Evolutionary conservation across 1,140 invertebrate genomes (phyloP).

Genomic region (Drosophila rufa): DNA sequence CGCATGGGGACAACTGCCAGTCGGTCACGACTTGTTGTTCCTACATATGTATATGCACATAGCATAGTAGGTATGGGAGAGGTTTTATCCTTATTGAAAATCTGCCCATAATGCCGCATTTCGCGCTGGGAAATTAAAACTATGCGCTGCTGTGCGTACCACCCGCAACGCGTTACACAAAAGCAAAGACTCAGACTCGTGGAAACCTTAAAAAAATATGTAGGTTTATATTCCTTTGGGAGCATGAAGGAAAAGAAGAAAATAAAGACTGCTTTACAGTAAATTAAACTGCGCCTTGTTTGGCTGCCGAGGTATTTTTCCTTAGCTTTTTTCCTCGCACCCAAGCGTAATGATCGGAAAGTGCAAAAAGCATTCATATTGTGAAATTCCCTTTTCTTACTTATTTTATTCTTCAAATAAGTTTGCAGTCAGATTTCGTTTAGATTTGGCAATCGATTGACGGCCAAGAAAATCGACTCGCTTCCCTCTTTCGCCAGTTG

Average conservation of each 20-base stretch:
- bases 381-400: background rate
- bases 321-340: background rate
- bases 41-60: slow-evolving; percentile 6
- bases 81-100: slow-evolving; percentile 60
- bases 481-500: slow-evolving; percentile 4
- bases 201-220: slow-evolving; percentile 42
- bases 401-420: background rate
- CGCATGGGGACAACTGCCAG: slow-evolving; percentile 32
- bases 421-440: background rate
- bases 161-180: slow-evolving; percentile 38
- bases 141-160: slow-evolving; percentile 35
- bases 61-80: background rate
- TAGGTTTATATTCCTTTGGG: slow-evolving; percentile 29
- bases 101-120: slow-evolving; percentile 22
- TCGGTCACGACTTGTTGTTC: slow-evolving; percentile 26
- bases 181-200: slow-evolving; percentile 13
- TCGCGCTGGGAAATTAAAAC: slow-evolving; percentile 66
- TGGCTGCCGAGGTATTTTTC: slow-evolving; percentile 20
- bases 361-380: background rate
- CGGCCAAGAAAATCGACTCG: background rate
- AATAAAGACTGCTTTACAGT: slow-evolving; percentile 43
- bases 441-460: slow-evolving; percentile 11
- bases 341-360: slow-evolving; percentile 14
- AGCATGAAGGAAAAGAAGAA: background rate
- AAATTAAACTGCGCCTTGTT: slow-evolving; percentile 45